Evolutionary conservation across 2,113 vertebrate genomes (phyloP).

Genomic region (Clarias gariepinus): DNA sequence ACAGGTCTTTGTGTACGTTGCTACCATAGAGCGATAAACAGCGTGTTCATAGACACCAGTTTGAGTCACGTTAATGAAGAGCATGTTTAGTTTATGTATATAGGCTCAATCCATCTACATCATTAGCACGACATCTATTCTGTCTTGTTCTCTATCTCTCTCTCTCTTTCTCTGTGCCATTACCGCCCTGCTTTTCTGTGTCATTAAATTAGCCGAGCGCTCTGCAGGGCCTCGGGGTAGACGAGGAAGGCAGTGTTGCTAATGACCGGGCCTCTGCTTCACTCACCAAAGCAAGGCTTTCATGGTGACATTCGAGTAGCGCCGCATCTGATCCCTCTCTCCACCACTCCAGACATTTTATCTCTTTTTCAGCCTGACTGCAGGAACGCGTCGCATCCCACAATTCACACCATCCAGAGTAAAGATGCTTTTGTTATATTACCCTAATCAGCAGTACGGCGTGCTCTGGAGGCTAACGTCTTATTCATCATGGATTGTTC

Average conservation of each 20-base stretch:
- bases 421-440: constrained; percentile 59
- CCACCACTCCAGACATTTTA: constrained; percentile 53
- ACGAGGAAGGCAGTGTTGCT: constrained; percentile 64
- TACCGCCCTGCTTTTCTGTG: constrained; percentile 47
- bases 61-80: neutral
- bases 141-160: constrained; percentile 33
- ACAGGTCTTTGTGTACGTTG: no score
- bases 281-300: constrained; percentile 57
- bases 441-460: constrained; percentile 29
- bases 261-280: constrained; percentile 58
- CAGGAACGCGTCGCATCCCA: constrained; percentile 56
- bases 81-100: neutral
- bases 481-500: neutral
- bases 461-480: neutral
- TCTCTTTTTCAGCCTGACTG: constrained; percentile 59
- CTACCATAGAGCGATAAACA: neutral
- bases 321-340: constrained; percentile 37
- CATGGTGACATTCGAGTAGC: constrained; percentile 66
- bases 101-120: neutral
- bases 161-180: constrained; percentile 50
- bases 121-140: neutral
- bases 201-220: constrained; percentile 71
- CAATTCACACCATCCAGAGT: constrained; percentile 54
- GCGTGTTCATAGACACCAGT: neutral
- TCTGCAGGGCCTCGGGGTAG: constrained; percentile 59